Evolutionary conservation across 2,888 invertebrate genomes (phyloP).

Genomic region (Erebia ligea): DNA sequence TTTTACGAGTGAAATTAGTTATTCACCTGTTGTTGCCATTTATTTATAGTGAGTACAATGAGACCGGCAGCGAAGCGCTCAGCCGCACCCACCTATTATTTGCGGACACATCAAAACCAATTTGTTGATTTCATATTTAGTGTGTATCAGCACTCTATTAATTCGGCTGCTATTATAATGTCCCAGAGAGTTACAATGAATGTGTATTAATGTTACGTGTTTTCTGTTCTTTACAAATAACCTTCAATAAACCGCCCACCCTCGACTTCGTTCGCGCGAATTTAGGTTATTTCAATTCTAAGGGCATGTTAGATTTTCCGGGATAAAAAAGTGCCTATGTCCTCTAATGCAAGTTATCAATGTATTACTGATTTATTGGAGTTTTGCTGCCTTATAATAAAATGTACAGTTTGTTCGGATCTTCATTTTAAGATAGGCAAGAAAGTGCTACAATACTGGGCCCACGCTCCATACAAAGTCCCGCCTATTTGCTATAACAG

Average conservation of each 20-base stretch:
- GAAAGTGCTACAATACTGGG: too few relatives aligned
- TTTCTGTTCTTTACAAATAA: background rate
- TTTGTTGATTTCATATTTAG: conserved; percentile 56
- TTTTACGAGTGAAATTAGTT: conserved; percentile 82
- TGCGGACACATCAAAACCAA: conserved; percentile 66
- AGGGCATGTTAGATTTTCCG: too few relatives aligned
- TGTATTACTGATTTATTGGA: too few relatives aligned
- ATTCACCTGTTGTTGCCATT: conserved; percentile 83
- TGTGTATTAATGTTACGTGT: background rate
- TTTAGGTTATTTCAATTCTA: too few relatives aligned
- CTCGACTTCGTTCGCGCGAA: too few relatives aligned
- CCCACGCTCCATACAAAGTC: too few relatives aligned
- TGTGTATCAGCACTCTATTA: conserved; percentile 25
- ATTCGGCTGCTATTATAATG: conserved; percentile 17
- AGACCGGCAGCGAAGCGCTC: conserved; percentile 63
- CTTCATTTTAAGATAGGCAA: too few relatives aligned
- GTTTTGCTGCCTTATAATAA: too few relatives aligned
- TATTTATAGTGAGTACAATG: conserved; percentile 77
- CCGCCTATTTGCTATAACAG: too few relatives aligned
- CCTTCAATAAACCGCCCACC: background rate
- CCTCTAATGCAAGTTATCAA: too few relatives aligned
- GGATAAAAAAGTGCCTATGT: too few relatives aligned
- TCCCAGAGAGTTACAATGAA: background rate
- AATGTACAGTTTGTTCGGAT: too few relatives aligned
- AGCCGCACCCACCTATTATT: conserved; percentile 74